Percentiles rank a stretch among this genome's conserved stretches.
phyloP scores from a whole-genome alignment of 2,113 vertebrate genomes.

The Macquaria australasica region DNA sequence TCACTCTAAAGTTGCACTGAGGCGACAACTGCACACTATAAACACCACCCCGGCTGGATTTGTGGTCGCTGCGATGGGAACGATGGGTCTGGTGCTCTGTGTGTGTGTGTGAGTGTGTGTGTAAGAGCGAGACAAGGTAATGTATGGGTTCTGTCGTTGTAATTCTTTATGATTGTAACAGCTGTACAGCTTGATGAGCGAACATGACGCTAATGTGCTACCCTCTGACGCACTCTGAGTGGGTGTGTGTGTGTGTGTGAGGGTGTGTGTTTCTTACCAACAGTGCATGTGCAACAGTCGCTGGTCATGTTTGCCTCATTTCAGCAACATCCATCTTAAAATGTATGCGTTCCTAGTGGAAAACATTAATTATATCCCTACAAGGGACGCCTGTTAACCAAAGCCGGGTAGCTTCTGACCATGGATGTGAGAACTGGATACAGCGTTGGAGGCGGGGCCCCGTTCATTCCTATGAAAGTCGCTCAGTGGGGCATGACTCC shows the following conservation, averaged over 20 bases:
- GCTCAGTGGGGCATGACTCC: too few species aligned
- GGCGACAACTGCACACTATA: slow-evolving; percentile 74
- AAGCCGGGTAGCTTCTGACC: too few species aligned
- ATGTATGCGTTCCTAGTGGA: too few species aligned
- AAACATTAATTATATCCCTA: background rate
- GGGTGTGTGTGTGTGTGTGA: background rate
- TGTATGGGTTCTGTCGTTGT: slow-evolving; percentile 17
- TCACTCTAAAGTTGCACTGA: slow-evolving; percentile 52
- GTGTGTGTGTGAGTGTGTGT: slow-evolving; percentile 26
- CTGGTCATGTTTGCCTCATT: background rate
- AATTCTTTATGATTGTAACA: slow-evolving; percentile 53
- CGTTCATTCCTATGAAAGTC: too few species aligned
- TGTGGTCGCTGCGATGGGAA: slow-evolving; percentile 45
- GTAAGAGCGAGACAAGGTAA: slow-evolving; percentile 16
- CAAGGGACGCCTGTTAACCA: background rate
- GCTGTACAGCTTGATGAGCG: slow-evolving; percentile 32
- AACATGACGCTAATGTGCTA: slow-evolving; percentile 52
- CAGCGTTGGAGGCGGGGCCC: too few species aligned
- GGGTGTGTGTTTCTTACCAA: slow-evolving; percentile 4
- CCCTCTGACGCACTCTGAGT: slow-evolving; percentile 29
- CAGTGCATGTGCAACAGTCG: background rate
- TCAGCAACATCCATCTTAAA: background rate
- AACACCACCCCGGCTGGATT: slow-evolving; percentile 70
- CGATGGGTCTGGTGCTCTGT: slow-evolving; percentile 36
- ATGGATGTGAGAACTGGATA: too few species aligned